Conservation (phyloP, 2,888 invertebrate species). For the Drosophila fulvimacula region DNA sequence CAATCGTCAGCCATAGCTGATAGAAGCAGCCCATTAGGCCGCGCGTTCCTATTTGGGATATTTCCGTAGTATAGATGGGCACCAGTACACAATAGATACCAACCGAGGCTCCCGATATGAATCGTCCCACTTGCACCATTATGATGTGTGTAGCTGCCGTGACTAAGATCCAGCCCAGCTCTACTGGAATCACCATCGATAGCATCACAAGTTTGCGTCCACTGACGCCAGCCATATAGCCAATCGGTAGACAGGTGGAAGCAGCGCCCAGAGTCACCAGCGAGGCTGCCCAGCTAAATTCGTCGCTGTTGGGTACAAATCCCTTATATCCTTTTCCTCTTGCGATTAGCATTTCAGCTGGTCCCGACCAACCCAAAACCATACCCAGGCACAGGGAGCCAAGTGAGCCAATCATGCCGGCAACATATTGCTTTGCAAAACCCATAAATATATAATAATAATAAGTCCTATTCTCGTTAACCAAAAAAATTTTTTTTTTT, state of each 20-base stretch:
- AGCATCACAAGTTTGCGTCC: constrained; percentile 88
- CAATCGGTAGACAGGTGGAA: constrained; percentile 89
- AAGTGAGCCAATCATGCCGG: constrained; percentile 48
- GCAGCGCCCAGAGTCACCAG: constrained; percentile 89
- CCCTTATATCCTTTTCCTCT: constrained; percentile 12
- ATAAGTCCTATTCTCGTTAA: neutral
- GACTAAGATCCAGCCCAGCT: constrained; percentile 90
- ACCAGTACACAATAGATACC: constrained; percentile 93
- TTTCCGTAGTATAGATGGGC: constrained; percentile 93
- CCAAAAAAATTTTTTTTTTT: neutral
- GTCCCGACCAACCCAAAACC: constrained; percentile 64
- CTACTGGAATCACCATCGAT: constrained; percentile 86
- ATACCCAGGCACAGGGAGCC: constrained; percentile 59
- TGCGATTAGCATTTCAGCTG: constrained; percentile 31
- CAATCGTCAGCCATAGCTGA: constrained; percentile 92
- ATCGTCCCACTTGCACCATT: constrained; percentile 70
- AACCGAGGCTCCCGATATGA: constrained; percentile 67
- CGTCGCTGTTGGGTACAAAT: constrained; percentile 85
- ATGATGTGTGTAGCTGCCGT: constrained; percentile 84
- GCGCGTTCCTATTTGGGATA: constrained; percentile 90
- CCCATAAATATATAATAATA: constrained; percentile 16
- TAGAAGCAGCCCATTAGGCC: constrained; percentile 93
- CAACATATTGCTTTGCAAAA: constrained; percentile 46
- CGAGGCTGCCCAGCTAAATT: constrained; percentile 89
- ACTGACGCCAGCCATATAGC: constrained; percentile 86